These are phyloP conservation scores for Gnathonemus echidnorhynchus DNA, from an alignment of 2,113 vertebrate genomes.

Conservation along the genomic window DNA sequence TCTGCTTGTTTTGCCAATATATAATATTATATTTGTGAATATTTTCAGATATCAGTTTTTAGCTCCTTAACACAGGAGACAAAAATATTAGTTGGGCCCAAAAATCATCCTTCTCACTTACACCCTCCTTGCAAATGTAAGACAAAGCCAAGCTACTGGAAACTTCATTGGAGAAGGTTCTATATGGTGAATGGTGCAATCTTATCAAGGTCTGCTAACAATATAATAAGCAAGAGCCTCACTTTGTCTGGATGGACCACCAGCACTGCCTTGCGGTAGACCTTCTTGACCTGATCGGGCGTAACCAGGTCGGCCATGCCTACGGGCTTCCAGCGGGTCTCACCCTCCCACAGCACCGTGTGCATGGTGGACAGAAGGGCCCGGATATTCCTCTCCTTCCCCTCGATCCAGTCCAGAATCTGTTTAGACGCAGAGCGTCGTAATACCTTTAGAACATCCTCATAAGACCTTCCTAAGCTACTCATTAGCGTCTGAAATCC, in stretches of 20 bases:
- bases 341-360: constrained; percentile 92
- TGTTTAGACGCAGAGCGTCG: constrained; percentile 31
- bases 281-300: constrained; percentile 95
- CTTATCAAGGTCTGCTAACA: too few species aligned
- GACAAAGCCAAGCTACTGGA: too few species aligned
- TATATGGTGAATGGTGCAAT: not conserved
- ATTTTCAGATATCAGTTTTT: not conserved
- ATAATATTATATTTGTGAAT: not conserved
- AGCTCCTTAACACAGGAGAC: not conserved
- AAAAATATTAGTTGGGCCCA: not conserved
- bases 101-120: not conserved
- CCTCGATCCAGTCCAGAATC: constrained; percentile 98
- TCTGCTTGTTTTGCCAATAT: not conserved
- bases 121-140: not conserved
- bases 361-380: constrained; percentile 96
- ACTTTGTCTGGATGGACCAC: constrained; percentile 98
- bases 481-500: not conserved
- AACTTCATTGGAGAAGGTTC: not conserved
- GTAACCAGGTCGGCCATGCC: constrained; percentile 98
- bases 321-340: constrained; percentile 90
- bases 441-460: not conserved
- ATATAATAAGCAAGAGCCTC: constrained; percentile 35
- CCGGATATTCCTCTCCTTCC: constrained; percentile 94
- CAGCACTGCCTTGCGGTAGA: constrained; percentile 88
- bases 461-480: not conserved